Evolutionary conservation across 2,888 invertebrate genomes (phyloP).

Genomic region (Chymomyza fuscimana): DNA sequence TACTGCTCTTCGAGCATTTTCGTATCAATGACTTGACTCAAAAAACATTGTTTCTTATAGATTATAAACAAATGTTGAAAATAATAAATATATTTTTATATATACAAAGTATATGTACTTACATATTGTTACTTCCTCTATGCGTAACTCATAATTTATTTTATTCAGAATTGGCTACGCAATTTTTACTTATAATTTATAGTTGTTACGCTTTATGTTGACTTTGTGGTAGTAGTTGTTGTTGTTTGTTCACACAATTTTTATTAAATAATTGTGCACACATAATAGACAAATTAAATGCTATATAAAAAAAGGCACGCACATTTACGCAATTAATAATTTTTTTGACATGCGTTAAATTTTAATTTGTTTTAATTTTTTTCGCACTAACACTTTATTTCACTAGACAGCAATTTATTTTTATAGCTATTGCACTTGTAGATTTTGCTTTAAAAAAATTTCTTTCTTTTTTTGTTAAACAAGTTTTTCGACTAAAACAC

Average conservation of each 20-base stretch:
- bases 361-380: slow-evolving; percentile 15
- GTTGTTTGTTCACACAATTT: slow-evolving; percentile 56
- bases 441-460: slow-evolving; percentile 14
- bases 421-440: slow-evolving; percentile 37
- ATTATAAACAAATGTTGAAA: no score
- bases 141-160: not conserved
- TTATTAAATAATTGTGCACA: slow-evolving; percentile 68
- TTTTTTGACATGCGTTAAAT: slow-evolving; percentile 3
- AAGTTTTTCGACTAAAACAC: not conserved
- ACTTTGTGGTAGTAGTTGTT: slow-evolving; percentile 31
- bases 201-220: slow-evolving; percentile 43
- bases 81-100: no score
- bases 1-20: no score
- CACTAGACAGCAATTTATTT: slow-evolving; percentile 27
- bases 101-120: not conserved
- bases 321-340: slow-evolving; percentile 18
- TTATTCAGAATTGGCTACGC: slow-evolving; percentile 70
- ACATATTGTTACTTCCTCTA: not conserved
- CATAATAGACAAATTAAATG: slow-evolving; percentile 60
- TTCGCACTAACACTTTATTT: slow-evolving; percentile 20
- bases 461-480: slow-evolving; percentile 10
- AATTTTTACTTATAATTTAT: slow-evolving; percentile 42
- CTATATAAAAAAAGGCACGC: slow-evolving; percentile 39
- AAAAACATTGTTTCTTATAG: no score
- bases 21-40: no score